These are phyloP conservation scores for Lagria hirta DNA, from an alignment of 2,888 invertebrate genomes.

Conservation along the genomic window DNA sequence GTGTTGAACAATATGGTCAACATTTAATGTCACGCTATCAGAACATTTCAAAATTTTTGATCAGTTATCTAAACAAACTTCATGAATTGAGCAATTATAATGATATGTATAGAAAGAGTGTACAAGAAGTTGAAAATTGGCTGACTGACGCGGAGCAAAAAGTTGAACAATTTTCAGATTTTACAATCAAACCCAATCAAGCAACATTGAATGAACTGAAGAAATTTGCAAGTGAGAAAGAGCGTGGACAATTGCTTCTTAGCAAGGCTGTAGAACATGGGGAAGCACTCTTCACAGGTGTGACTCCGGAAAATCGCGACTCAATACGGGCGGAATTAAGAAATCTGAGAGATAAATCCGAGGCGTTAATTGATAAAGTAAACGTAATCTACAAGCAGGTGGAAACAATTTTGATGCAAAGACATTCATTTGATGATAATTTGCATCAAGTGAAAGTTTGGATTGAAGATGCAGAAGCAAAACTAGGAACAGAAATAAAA, in stretches of 20 bases:
- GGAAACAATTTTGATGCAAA: slow-evolving; percentile 84
- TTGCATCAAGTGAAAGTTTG: slow-evolving; percentile 85
- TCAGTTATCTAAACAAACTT: slow-evolving; percentile 70
- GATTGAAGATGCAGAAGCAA: slow-evolving; percentile 77
- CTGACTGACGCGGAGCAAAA: slow-evolving; percentile 72
- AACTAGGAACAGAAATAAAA: slow-evolving; percentile 70
- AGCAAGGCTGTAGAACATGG: slow-evolving; percentile 83
- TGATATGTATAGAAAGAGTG: slow-evolving; percentile 66
- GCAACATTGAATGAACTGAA: slow-evolving; percentile 77
- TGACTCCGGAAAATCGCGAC: slow-evolving; percentile 86
- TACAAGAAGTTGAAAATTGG: slow-evolving; percentile 76
- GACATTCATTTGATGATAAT: slow-evolving; percentile 92
- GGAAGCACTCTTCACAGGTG: slow-evolving; percentile 78
- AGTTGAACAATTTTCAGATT: slow-evolving; percentile 70
- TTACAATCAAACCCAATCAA: slow-evolving; percentile 77
- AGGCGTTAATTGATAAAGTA: slow-evolving; percentile 80
- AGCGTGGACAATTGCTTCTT: slow-evolving; percentile 75
- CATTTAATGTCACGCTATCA: slow-evolving; percentile 78
- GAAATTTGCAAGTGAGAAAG: slow-evolving; percentile 71
- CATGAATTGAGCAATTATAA: slow-evolving; percentile 71
- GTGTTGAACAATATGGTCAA: slow-evolving; percentile 77
- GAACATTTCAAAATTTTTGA: slow-evolving; percentile 70
- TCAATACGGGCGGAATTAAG: slow-evolving; percentile 79
- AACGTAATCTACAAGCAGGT: slow-evolving; percentile 84
- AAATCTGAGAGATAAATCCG: slow-evolving; percentile 77